Base-by-base conservation (phyloP, 1,140 invertebrate species). In the Trichonephila clavata region DNA sequence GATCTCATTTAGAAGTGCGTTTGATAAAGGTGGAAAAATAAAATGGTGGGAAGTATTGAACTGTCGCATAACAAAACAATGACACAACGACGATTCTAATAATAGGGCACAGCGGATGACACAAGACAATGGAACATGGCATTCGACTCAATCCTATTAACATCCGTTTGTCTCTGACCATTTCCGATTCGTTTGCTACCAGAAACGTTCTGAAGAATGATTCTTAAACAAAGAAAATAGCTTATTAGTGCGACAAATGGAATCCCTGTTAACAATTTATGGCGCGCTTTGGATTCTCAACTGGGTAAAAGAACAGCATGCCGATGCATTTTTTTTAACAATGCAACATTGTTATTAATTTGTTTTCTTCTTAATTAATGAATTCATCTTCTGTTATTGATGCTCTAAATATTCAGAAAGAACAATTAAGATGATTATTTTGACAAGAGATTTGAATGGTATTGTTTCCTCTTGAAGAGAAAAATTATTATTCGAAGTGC, bases 171-270 rank as follows among this genome's bases (percentile, higher is more conserved):
- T 24, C 24, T 71, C 32, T 71, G 68, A 27, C 68, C 68, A 71
- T 6, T 32, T 71, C 68, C 68, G 68, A 71, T 71, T 32, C 24
- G 68, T 24, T 71, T 24, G 1, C 27, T 24, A 71, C 16, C 24
- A 24, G 14, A 39, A 39, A 39, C 32, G 32, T 39, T 39, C 32
- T 39, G 2, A 71, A 71, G 27, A 24, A n/a, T 24, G 27, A 16
- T 24, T 16, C 13, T 71, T 32, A 14, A 14, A 71, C 68, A 71
- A 71, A 27, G 27, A 24, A n/a, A 71, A 6, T 27, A 4, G 24
- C 68, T 71, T 71, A 71, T 71, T 71, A 71, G 68, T 71, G 68
- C 16, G 68, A 27, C 68, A 71, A 32, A 71, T 71, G 27, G 68
- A 24, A 71, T 71, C 24, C 16, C 0, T 24, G 8, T 16, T 27